Evolutionary conservation across 2,888 invertebrate genomes (phyloP).

Genomic region (Loripinus fragilis): DNA sequence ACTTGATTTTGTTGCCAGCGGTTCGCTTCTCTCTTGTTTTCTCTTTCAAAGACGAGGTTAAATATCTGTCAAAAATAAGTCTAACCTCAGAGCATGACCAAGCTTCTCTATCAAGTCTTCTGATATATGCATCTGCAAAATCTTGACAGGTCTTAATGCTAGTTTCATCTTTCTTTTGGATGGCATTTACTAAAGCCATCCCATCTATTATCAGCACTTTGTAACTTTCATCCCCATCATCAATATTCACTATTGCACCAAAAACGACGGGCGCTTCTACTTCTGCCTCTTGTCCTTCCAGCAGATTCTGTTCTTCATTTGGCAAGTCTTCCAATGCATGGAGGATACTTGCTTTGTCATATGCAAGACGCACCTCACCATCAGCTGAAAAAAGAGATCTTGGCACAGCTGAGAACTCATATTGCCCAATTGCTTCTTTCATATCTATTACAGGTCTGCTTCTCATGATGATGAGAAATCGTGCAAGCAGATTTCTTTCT

Average conservation of each 20-base stretch:
- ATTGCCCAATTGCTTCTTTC: not conserved
- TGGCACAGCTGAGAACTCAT: constrained; percentile 11
- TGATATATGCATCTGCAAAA: not conserved
- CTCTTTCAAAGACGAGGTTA: constrained; percentile 2
- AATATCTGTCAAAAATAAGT: constrained; percentile 10
- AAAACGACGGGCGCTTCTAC: not conserved
- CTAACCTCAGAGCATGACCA: not conserved
- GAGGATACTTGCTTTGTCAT: constrained; percentile 12
- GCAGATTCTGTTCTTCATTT: not conserved
- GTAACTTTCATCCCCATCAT: not conserved
- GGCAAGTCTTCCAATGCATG: constrained; percentile 5
- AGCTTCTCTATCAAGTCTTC: not conserved
- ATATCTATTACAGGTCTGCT: constrained; percentile 17
- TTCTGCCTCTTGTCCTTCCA: not conserved
- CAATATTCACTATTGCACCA: not conserved
- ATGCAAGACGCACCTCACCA: not conserved
- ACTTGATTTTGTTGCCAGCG: constrained; percentile 6
- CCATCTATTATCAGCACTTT: not conserved
- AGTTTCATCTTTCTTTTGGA: not conserved
- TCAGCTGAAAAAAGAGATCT: constrained; percentile 8
- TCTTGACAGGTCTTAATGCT: constrained; percentile 9
- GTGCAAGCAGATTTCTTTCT: constrained; percentile 14
- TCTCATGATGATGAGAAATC: constrained; percentile 9
- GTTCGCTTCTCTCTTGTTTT: constrained; percentile 6
- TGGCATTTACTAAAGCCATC: not conserved